Conservation (phyloP, 2,888 invertebrate genomes). For the Pachydiplax longipennis region DNA sequence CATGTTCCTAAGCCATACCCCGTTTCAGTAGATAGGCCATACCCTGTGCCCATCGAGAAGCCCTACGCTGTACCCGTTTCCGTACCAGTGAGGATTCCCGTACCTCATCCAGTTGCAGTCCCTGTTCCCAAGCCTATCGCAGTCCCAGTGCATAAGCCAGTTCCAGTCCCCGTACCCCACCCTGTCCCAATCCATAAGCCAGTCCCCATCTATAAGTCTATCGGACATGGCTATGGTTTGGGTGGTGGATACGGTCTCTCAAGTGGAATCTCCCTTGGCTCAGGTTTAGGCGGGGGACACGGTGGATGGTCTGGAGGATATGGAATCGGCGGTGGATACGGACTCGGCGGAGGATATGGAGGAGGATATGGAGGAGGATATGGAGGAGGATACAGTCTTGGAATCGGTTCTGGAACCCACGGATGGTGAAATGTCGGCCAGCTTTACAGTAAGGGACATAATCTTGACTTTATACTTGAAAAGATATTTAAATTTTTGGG, state of each 20-base stretch:
- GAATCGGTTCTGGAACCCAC: neutral
- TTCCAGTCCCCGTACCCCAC: conserved; percentile 69
- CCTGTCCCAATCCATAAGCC: conserved; percentile 65
- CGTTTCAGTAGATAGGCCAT: conserved; percentile 9
- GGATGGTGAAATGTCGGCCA: neutral
- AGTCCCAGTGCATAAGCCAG: conserved; percentile 65
- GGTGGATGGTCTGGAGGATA: neutral
- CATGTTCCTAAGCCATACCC: conserved; percentile 39
- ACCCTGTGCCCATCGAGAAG: conserved; percentile 18
- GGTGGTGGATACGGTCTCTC: neutral
- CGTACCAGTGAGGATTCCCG: conserved; percentile 73
- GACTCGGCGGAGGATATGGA: neutral
- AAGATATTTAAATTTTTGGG: no score
- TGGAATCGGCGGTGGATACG: neutral
- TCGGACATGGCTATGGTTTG: neutral
- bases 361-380: neutral
- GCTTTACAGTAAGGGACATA: neutral
- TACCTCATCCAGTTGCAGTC: conserved; percentile 57
- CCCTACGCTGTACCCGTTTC: conserved; percentile 54
- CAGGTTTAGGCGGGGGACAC: neutral
- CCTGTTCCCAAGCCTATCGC: conserved; percentile 66
- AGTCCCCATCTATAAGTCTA: neutral
- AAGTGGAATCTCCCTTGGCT: neutral
- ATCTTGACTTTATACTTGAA: no score
- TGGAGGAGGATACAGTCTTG: neutral